These are phyloP conservation scores for Melikaiella ostensackeni DNA, from an alignment of 2,888 invertebrate species.

Conservation along the genomic window DNA sequence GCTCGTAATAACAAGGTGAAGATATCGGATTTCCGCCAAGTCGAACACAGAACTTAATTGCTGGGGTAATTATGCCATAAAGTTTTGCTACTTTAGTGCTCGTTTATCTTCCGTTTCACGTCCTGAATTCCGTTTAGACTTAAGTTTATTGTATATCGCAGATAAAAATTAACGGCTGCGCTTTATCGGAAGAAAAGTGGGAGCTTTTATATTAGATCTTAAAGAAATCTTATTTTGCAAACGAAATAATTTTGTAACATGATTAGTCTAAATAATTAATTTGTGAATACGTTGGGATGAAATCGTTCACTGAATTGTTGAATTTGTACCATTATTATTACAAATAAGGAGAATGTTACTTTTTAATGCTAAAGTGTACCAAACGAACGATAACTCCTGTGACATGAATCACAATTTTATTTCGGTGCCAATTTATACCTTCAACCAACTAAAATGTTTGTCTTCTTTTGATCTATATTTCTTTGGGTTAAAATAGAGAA, in stretches of 20 bases:
- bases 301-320: no score
- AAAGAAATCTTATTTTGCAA: not conserved
- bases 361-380: no score
- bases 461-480: not conserved
- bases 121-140: constrained; percentile 2
- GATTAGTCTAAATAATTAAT: not conserved
- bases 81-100: constrained; percentile 38
- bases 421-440: not conserved
- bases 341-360: no score
- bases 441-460: not conserved
- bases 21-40: constrained; percentile 36
- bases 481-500: not conserved
- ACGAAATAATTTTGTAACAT: not conserved
- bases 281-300: no score
- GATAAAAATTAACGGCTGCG: constrained; percentile 24
- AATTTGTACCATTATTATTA: no score
- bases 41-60: constrained; percentile 38
- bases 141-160: constrained; percentile 29
- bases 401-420: not conserved
- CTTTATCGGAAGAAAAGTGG: not conserved
- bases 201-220: not conserved
- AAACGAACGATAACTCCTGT: not conserved
- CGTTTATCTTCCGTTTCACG: constrained; percentile 27
- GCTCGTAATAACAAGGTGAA: constrained; percentile 24
- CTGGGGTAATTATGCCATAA: constrained; percentile 33